These are phyloP conservation scores for Nothoprocta perdicaria DNA, from an alignment of 2,113 vertebrate species.

Conservation along the genomic window DNA sequence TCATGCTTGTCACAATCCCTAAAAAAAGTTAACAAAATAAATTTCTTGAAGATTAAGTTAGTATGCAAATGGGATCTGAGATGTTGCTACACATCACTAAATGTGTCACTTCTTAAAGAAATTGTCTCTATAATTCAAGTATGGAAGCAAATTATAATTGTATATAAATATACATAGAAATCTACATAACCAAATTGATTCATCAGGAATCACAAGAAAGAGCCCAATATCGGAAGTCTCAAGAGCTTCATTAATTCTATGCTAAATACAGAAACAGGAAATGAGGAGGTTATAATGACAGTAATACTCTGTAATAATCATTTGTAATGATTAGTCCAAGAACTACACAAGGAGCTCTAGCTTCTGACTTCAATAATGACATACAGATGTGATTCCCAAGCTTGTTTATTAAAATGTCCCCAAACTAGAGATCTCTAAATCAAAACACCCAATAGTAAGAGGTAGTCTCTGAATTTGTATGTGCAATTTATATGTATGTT, in stretches of 20 bases:
- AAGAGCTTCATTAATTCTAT: conserved; percentile 49
- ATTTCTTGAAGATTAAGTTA: not conserved
- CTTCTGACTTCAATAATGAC: conserved; percentile 48
- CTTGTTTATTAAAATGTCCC: conserved; percentile 53
- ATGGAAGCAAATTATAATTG: not conserved
- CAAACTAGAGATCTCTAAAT: conserved; percentile 20
- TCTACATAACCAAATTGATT: not conserved
- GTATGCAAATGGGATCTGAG: not conserved
- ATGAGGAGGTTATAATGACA: conserved; percentile 44
- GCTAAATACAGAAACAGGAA: conserved; percentile 60
- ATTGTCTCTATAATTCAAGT: not conserved
- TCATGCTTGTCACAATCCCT: not conserved
- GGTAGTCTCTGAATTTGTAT: not conserved
- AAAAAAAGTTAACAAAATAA: not conserved
- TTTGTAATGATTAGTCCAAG: conserved; percentile 20
- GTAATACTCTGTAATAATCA: conserved; percentile 45
- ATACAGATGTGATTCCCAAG: conserved; percentile 56
- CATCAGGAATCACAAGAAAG: not conserved
- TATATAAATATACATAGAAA: not conserved
- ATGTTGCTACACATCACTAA: not conserved
- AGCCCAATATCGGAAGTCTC: not conserved
- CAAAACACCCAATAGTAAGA: conserved; percentile 17
- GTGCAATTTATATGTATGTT: not conserved
- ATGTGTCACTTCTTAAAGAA: not conserved
- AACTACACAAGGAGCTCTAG: conserved; percentile 62